Conservation (phyloP, 2,888 invertebrate species). For the Caenorhabditis becei region DNA sequence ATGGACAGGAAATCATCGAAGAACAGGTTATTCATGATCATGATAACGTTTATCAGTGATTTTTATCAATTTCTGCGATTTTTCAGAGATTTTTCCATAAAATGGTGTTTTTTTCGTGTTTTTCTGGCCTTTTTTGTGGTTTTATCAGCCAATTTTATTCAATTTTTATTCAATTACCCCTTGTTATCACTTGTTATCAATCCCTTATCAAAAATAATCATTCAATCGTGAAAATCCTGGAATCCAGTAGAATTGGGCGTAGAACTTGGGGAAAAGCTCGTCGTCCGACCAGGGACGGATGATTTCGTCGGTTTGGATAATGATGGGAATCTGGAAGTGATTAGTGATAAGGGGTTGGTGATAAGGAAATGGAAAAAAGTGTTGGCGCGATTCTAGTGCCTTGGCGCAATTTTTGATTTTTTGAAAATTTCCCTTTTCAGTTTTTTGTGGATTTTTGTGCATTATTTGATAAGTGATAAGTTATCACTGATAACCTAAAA, state of each 20-base stretch:
- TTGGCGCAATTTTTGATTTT: too few species aligned
- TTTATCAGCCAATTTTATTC: neutral
- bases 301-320: constrained; percentile 49
- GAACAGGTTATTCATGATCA: constrained; percentile 37
- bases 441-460: too few species aligned
- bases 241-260: constrained; percentile 44
- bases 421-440: too few species aligned
- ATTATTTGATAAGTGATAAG: too few species aligned
- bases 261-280: constrained; percentile 51
- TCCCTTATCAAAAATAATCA: constrained; percentile 4
- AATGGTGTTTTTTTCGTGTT: neutral
- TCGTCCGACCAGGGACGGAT: constrained; percentile 38
- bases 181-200: neutral
- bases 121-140: neutral
- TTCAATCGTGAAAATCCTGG: constrained; percentile 45
- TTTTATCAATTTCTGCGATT: neutral
- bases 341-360: too few species aligned
- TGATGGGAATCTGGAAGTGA: constrained; percentile 50
- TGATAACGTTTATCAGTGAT: neutral
- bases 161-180: too few species aligned
- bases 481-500: neutral
- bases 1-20: constrained; percentile 40
- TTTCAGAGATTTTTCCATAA: neutral
- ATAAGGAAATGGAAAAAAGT: too few species aligned
- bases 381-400: too few species aligned